These are phyloP conservation scores for Chesias legatella DNA, from an alignment of 2,888 invertebrate genomes.

Conservation along the genomic window DNA sequence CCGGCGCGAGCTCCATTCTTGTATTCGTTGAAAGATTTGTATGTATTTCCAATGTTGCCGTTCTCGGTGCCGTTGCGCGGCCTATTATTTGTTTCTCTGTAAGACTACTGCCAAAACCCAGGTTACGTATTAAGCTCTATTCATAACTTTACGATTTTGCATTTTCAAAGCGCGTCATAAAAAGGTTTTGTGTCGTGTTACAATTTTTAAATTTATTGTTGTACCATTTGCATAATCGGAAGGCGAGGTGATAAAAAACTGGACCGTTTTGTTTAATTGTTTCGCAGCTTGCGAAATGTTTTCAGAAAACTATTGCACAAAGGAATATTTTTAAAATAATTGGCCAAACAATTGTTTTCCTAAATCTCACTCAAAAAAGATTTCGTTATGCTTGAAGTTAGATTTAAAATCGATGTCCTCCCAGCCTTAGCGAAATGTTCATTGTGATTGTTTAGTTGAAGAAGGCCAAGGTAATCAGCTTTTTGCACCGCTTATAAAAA, in stretches of 20 bases:
- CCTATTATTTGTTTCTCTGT: slow-evolving; percentile 49
- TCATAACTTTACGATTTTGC: slow-evolving; percentile 56
- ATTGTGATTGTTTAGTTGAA: slow-evolving; percentile 39
- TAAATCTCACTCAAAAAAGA: slow-evolving; percentile 49
- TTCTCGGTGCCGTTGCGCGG: slow-evolving; percentile 36
- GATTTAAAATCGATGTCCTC: slow-evolving; percentile 54
- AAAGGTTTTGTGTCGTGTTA: slow-evolving; percentile 66
- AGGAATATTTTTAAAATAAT: slow-evolving; percentile 74
- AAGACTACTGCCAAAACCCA: slow-evolving; percentile 53
- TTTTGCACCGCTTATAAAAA: slow-evolving; percentile 60
- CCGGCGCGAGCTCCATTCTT: slow-evolving; percentile 8
- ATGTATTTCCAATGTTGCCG: slow-evolving; percentile 6
- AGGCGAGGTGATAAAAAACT: slow-evolving; percentile 68
- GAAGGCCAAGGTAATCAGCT: slow-evolving; percentile 63
- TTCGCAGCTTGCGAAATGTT: slow-evolving; percentile 59
- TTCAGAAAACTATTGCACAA: slow-evolving; percentile 60
- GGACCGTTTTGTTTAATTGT: slow-evolving; percentile 64
- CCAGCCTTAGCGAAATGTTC: slow-evolving; percentile 56
- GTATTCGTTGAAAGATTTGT: slow-evolving; percentile 14
- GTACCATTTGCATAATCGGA: slow-evolving; percentile 75
- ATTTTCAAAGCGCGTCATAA: slow-evolving; percentile 61
- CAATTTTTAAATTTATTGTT: slow-evolving; percentile 72
- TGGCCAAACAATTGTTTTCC: slow-evolving; percentile 54
- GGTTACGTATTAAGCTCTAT: slow-evolving; percentile 60
- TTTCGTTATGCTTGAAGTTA: slow-evolving; percentile 53